Percentiles rank a stretch among this genome's conserved stretches.
phyloP scores from a whole-genome alignment of 2,797 vertebrate species.

The Enteromius anoplus region DNA sequence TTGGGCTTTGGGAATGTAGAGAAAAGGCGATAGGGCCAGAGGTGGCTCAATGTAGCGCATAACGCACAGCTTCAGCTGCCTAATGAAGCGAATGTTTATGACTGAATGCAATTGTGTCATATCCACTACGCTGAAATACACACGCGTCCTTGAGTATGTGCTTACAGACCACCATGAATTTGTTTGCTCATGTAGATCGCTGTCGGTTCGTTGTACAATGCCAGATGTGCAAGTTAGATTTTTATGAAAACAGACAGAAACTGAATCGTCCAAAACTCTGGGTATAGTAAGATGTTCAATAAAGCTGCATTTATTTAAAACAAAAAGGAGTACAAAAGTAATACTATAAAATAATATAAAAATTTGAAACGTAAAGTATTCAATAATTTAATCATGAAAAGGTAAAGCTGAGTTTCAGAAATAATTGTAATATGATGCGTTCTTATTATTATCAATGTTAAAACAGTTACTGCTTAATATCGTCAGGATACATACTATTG shows the following conservation, averaged over 20 bases:
- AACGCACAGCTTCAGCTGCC: constrained; percentile 83
- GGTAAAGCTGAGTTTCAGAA: neutral
- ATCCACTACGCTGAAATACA: constrained; percentile 76
- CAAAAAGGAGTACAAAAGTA: too few species aligned
- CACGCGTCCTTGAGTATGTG: constrained; percentile 22
- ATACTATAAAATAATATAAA: neutral
- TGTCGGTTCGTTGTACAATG: neutral
- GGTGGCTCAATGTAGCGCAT: constrained; percentile 87
- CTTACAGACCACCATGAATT: constrained; percentile 23
- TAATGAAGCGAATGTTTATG: constrained; percentile 91
- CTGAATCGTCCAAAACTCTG: neutral
- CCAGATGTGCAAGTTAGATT: neutral
- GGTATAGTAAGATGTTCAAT: neutral
- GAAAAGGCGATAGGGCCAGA: constrained; percentile 71
- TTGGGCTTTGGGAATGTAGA: constrained; percentile 78
- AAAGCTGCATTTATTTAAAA: neutral
- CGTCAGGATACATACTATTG: too few species aligned
- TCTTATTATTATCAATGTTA: neutral
- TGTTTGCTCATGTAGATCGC: neutral
- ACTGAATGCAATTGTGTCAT: constrained; percentile 80
- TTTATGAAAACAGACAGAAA: neutral
- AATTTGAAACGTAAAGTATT: neutral
- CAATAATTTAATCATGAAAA: neutral
- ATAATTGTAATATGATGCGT: neutral
- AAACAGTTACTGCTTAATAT: neutral